phyloP scores from a whole-genome alignment of 2,113 vertebrate genomes.

The Zosterops pallidus region DNA sequence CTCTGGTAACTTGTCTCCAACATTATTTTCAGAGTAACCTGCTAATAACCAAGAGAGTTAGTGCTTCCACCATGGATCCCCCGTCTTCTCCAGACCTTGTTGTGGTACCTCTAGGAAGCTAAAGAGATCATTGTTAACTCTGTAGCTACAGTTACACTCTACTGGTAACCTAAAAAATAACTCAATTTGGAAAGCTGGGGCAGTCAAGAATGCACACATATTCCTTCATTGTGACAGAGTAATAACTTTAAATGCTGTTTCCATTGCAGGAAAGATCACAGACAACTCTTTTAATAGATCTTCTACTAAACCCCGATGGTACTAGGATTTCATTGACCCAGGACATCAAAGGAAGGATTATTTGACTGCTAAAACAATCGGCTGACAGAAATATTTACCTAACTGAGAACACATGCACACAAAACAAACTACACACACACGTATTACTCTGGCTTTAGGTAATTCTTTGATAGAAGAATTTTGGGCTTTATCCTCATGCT shows the following conservation, averaged over 20 bases:
- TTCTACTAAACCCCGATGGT: constrained; percentile 42
- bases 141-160: background rate
- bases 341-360: constrained; percentile 67
- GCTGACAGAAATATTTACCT: constrained; percentile 1
- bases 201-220: background rate
- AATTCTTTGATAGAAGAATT: background rate
- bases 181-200: background rate
- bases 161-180: background rate
- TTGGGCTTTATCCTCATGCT: background rate
- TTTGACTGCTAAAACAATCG: constrained; percentile 63
- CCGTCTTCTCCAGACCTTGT: background rate
- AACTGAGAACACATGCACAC: background rate
- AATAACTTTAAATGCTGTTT: constrained; percentile 71
- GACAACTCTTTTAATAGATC: constrained; percentile 59
- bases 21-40: background rate
- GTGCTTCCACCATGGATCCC: background rate
- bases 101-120: background rate
- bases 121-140: background rate
- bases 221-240: background rate
- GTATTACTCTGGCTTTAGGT: background rate
- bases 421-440: background rate
- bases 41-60: background rate
- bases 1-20: background rate
- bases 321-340: constrained; percentile 64
- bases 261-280: constrained; percentile 74